Evolutionary conservation across 2,113 vertebrate genomes (phyloP).

Genomic region (Paramisgurnus dabryanus): DNA sequence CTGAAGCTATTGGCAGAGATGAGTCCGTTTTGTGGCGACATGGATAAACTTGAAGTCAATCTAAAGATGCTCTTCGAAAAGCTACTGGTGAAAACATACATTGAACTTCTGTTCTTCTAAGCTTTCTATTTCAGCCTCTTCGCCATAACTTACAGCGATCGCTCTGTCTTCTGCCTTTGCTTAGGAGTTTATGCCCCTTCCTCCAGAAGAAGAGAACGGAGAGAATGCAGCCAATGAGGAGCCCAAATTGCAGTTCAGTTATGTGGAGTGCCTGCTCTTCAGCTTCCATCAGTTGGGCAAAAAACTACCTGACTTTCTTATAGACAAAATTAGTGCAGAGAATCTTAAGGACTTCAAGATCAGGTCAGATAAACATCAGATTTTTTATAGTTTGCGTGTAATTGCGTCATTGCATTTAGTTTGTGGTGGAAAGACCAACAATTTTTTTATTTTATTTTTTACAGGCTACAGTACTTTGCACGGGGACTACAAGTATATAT

Average conservation of each 20-base stretch:
- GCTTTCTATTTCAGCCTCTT: slow-evolving; percentile 1
- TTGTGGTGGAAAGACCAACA: not conserved
- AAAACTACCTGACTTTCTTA: slow-evolving; percentile 95
- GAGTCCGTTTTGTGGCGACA: slow-evolving; percentile 97
- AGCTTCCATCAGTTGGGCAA: slow-evolving; percentile 96
- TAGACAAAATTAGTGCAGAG: slow-evolving; percentile 92
- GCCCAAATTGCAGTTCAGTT: slow-evolving; percentile 96
- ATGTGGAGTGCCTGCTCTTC: slow-evolving; percentile 94
- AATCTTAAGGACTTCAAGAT: slow-evolving; percentile 98
- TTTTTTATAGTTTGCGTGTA: no score
- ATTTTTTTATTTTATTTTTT: not conserved
- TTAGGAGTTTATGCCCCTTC: slow-evolving; percentile 96
- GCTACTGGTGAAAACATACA: slow-evolving; percentile 79
- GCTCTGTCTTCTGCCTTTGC: not conserved
- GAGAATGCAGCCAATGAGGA: slow-evolving; percentile 89
- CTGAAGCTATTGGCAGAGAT: slow-evolving; percentile 97
- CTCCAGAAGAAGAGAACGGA: slow-evolving; percentile 96
- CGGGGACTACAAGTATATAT: slow-evolving; percentile 97
- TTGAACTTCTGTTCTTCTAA: not conserved
- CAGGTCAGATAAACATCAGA: slow-evolving; percentile 72
- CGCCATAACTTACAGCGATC: not conserved
- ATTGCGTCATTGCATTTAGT: no score
- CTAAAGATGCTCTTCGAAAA: slow-evolving; percentile 95
- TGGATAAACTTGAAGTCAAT: slow-evolving; percentile 98
- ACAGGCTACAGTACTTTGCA: slow-evolving; percentile 96